Conservation (phyloP, 2,113 vertebrate species). For the Tupaia tana region DNA sequence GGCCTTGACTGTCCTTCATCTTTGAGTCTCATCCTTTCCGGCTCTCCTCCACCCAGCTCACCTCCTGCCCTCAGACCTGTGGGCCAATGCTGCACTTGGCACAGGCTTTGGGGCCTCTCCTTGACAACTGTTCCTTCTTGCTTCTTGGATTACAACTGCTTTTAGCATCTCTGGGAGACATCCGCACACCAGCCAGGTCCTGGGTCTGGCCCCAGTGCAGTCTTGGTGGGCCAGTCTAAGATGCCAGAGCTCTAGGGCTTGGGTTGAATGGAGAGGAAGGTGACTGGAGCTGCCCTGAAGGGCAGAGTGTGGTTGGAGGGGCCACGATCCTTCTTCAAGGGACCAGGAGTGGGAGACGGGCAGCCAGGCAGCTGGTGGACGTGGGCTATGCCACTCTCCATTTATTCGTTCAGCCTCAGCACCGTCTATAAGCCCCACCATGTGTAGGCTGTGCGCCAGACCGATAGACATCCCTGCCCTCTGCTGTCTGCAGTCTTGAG, state of each 20-base stretch:
- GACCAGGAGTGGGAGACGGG: background rate
- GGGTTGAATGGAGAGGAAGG: background rate
- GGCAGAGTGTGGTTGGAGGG: background rate
- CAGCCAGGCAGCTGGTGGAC: background rate
- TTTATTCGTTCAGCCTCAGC: too few relatives aligned
- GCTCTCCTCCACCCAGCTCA: background rate
- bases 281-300: background rate
- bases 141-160: background rate
- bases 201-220: background rate
- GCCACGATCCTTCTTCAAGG: background rate
- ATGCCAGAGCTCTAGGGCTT: background rate
- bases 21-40: background rate
- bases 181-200: background rate
- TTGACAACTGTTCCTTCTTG: background rate
- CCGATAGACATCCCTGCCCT: background rate
- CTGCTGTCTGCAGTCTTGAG: background rate
- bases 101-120: background rate
- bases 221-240: background rate
- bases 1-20: background rate
- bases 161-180: background rate
- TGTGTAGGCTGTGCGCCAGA: background rate
- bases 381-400: background rate
- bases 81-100: too few relatives aligned
- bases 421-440: background rate
- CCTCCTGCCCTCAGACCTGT: background rate